Evolutionary conservation across 2,113 vertebrate genomes (phyloP).

Genomic region (Entelurus aequoreus): DNA sequence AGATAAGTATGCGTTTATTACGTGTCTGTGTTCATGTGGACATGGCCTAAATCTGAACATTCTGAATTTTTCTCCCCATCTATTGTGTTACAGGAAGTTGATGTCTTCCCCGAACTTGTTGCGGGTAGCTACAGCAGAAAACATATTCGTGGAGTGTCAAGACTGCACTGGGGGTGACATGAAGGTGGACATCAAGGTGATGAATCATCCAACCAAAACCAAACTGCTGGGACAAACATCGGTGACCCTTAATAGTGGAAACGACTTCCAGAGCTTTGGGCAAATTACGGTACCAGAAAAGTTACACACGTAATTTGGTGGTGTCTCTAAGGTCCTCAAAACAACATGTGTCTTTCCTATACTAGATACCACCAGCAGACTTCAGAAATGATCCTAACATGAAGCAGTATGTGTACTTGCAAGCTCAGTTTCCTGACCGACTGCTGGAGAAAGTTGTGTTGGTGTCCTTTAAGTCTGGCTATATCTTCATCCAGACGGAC

Average conservation of each 20-base stretch:
- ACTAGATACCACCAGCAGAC: slow-evolving; percentile 38
- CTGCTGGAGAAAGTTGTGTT: slow-evolving; percentile 60
- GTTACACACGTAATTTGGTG: neutral
- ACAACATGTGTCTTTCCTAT: neutral
- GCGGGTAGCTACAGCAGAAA: slow-evolving; percentile 63
- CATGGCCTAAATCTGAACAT: neutral
- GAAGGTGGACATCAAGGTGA: slow-evolving; percentile 32
- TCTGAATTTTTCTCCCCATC: neutral
- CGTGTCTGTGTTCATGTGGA: too few relatives aligned
- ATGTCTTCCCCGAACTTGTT: slow-evolving; percentile 70
- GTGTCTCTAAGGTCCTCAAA: neutral
- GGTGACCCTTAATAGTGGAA: slow-evolving; percentile 30
- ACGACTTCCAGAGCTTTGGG: slow-evolving; percentile 41
- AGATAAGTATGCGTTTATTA: too few relatives aligned
- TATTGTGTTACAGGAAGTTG: slow-evolving; percentile 39
- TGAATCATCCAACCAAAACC: slow-evolving; percentile 54
- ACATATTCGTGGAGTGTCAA: slow-evolving; percentile 70
- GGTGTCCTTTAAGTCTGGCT: slow-evolving; percentile 66
- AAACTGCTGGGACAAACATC: neutral
- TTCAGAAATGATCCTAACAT: slow-evolving; percentile 39
- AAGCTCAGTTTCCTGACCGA: slow-evolving; percentile 44
- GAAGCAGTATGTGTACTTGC: slow-evolving; percentile 62
- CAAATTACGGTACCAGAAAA: slow-evolving; percentile 61
- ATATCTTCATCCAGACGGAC: slow-evolving; percentile 71
- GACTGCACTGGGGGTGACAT: slow-evolving; percentile 29